Percentiles rank a stretch among this genome's conserved stretches.
phyloP scores from a whole-genome alignment of 2,888 invertebrate species.

The Stenchaetothrips biformis region DNA sequence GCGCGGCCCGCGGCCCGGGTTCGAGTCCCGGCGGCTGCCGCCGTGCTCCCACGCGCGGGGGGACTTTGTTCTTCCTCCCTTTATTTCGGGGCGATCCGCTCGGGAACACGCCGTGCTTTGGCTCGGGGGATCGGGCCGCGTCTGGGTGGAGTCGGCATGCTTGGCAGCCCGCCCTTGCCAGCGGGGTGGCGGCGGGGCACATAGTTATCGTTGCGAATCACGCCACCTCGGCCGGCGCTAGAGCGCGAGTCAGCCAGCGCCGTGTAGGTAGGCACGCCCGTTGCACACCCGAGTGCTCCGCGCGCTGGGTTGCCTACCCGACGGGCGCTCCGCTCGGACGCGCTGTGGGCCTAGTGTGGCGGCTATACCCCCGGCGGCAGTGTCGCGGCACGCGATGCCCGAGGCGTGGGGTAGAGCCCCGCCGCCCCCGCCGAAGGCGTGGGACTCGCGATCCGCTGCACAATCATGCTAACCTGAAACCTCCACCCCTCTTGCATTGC shows the following conservation, averaged over 20 bases:
- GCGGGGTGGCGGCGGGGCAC: neutral
- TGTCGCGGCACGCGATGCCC: neutral
- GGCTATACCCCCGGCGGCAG: no score
- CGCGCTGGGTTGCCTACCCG: no score
- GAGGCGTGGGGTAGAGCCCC: neutral
- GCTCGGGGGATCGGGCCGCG: neutral
- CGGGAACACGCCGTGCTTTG: no score
- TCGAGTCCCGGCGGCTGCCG: neutral
- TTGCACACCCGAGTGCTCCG: no score
- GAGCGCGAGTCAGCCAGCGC: no score
- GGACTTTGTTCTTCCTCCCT: no score
- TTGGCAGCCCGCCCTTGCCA: neutral
- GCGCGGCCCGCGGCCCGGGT: neutral
- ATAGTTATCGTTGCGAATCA: slow-evolving; percentile 22
- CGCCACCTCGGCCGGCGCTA: slow-evolving; percentile 4
- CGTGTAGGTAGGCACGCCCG: no score
- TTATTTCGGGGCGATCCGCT: no score
- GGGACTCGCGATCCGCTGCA: neutral
- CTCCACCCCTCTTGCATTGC: neutral
- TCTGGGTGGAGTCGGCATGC: neutral
- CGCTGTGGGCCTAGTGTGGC: no score
- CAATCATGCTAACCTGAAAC: neutral
- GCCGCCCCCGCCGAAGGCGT: neutral
- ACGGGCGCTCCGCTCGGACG: no score
- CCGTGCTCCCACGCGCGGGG: no score